Percentiles rank a stretch among this genome's conserved stretches.
Evolutionary conservation across 2,797 vertebrate species (phyloP).

Genomic region (Stomatorhinus walkeri): DNA sequence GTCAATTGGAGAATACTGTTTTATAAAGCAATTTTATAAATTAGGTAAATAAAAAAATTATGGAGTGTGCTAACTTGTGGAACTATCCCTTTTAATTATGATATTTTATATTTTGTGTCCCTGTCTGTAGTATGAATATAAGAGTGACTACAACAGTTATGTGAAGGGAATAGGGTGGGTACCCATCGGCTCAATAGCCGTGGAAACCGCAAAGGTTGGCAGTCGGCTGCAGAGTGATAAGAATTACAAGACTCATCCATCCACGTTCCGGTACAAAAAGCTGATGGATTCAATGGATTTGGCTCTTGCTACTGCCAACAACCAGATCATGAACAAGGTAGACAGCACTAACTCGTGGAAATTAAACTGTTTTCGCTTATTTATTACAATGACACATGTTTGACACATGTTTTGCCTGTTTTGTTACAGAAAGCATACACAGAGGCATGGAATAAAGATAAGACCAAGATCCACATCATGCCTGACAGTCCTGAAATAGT

Average conservation of each 20-base stretch:
- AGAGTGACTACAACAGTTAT: constrained; percentile 66
- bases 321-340: constrained; percentile 76
- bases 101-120: not conserved
- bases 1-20: not conserved
- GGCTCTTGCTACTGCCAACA: constrained; percentile 72
- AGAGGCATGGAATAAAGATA: constrained; percentile 87
- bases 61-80: not conserved
- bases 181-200: constrained; percentile 72
- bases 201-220: constrained; percentile 76
- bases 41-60: not conserved
- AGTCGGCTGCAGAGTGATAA: constrained; percentile 70
- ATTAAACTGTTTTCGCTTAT: not conserved
- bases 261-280: constrained; percentile 70
- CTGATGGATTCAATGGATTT: constrained; percentile 84
- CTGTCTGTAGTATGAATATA: constrained; percentile 71
- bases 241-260: constrained; percentile 75
- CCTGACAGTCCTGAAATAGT: constrained; percentile 83
- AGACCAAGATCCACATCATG: constrained; percentile 80
- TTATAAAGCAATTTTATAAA: not conserved
- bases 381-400: not conserved
- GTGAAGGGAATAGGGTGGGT: constrained; percentile 77
- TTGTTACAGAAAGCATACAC: constrained; percentile 77
- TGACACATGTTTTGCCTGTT: constrained; percentile 9
- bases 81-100: not conserved
- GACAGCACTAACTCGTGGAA: not conserved